Percentiles rank a stretch among this genome's conserved stretches.
phyloP scores from a whole-genome alignment of 2,797 vertebrate species.

The Poliocrania exsul region DNA sequence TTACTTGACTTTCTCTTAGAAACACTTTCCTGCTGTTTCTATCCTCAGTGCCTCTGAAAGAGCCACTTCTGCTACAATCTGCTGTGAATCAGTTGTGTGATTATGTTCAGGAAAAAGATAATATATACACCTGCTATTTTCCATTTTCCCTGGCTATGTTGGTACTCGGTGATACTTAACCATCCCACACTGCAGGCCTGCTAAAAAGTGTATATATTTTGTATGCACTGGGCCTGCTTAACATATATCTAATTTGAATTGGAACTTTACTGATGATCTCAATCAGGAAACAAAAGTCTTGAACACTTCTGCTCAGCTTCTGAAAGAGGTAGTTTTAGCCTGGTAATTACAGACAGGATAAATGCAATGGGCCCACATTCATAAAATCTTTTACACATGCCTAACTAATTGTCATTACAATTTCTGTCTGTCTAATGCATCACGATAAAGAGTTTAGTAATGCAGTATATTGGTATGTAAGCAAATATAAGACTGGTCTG shows the following conservation, averaged over 20 bases:
- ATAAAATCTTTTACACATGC: neutral
- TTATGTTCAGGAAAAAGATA: neutral
- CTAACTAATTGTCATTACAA: neutral
- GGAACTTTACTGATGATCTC: neutral
- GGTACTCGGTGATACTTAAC: neutral
- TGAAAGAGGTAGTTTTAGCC: neutral
- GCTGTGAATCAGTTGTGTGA: neutral
- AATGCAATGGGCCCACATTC: neutral
- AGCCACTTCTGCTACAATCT: conserved; percentile 44
- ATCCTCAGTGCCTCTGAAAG: neutral
- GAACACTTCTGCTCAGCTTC: neutral
- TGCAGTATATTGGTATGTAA: neutral
- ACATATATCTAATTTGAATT: neutral
- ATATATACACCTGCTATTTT: conserved; percentile 18
- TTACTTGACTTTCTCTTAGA: conserved; percentile 44
- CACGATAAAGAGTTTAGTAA: neutral
- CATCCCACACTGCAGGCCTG: neutral
- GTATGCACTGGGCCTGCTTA: neutral
- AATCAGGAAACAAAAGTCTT: neutral
- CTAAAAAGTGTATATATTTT: neutral
- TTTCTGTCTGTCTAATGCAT: neutral
- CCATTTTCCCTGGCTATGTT: neutral
- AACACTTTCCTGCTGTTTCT: conserved; percentile 29
- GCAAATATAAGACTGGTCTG: neutral
- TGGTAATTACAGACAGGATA: neutral